Percentiles rank a stretch among this genome's conserved stretches.
Evolutionary conservation across 2,888 invertebrate genomes (phyloP).

Genomic region (Lepidochitona cinerea): DNA sequence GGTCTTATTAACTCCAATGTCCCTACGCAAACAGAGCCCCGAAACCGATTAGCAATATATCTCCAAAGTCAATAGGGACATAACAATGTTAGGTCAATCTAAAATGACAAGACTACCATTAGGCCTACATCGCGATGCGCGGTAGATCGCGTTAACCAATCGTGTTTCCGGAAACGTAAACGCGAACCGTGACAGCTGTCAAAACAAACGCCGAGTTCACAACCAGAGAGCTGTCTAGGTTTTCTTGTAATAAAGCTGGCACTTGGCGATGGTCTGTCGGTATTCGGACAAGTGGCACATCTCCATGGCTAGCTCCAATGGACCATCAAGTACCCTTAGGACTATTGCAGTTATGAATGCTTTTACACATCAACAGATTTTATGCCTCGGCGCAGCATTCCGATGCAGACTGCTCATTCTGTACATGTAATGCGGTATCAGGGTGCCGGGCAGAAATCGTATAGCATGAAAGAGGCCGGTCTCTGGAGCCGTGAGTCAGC

Average conservation of each 20-base stretch:
- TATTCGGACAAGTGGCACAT: too few relatives aligned
- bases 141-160: background rate
- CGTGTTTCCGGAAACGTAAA: background rate
- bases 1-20: too few relatives aligned
- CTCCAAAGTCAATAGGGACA: background rate
- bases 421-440: background rate
- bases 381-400: background rate
- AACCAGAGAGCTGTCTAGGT: too few relatives aligned
- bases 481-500: background rate
- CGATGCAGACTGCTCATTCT: background rate
- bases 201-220: too few relatives aligned
- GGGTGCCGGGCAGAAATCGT: background rate
- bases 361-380: background rate
- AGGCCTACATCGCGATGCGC: background rate
- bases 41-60: background rate
- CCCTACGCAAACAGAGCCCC: too few relatives aligned
- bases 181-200: background rate
- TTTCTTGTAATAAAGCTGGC: too few relatives aligned
- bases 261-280: too few relatives aligned
- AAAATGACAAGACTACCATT: background rate
- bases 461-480: background rate
- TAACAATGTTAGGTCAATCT: background rate
- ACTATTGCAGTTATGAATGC: too few relatives aligned
- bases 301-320: too few relatives aligned
- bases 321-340: too few relatives aligned